Evolutionary conservation across 2,888 invertebrate species (phyloP).

Genomic region (Andrena trimmerana): DNA sequence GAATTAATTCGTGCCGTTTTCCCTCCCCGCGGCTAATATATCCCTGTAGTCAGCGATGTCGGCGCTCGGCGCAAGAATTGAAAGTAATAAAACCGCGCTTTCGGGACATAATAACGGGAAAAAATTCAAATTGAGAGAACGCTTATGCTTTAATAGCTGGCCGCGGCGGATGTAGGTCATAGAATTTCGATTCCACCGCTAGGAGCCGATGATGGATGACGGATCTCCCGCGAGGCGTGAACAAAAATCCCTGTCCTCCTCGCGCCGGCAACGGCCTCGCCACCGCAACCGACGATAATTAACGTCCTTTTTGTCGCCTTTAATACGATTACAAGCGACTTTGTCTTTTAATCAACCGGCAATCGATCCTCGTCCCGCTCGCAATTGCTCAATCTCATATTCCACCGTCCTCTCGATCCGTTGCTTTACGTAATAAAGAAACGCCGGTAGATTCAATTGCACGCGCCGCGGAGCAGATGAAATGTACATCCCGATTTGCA

Average conservation of each 20-base stretch:
- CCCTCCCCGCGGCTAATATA: constrained; percentile 38
- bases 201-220: constrained; percentile 45
- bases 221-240: constrained; percentile 9
- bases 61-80: constrained; percentile 36
- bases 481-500: too few relatives aligned
- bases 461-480: too few relatives aligned
- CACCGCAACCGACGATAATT: not conserved
- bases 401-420: too few relatives aligned
- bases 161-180: constrained; percentile 45
- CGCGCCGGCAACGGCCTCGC: not conserved
- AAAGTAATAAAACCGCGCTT: constrained; percentile 53
- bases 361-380: too few relatives aligned
- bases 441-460: too few relatives aligned
- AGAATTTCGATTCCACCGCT: constrained; percentile 48
- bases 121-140: constrained; percentile 46
- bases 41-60: constrained; percentile 47
- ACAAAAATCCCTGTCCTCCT: not conserved
- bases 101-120: constrained; percentile 43
- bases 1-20: constrained; percentile 53
- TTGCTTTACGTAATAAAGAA: too few relatives aligned
- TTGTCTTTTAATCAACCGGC: too few relatives aligned
- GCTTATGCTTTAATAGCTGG: constrained; percentile 52
- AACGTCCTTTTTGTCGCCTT: not conserved
- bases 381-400: too few relatives aligned
- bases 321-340: too few relatives aligned